phyloP scores from a whole-genome alignment of 1,140 invertebrate species.

The Drosophila pruinosa region DNA sequence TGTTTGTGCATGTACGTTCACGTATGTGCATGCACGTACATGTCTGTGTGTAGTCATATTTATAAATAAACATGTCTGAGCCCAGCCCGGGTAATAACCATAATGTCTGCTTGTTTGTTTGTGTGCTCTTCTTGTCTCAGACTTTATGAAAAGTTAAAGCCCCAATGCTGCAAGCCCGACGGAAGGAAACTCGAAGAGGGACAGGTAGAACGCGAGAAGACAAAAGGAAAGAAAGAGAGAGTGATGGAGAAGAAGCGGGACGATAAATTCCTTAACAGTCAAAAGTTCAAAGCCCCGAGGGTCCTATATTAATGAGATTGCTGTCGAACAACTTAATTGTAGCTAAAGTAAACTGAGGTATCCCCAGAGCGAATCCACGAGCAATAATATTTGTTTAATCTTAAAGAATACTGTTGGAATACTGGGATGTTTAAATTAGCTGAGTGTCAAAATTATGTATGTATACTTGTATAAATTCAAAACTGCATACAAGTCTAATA shows the following conservation, averaged over 20 bases:
- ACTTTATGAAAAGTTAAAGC: conserved; percentile 45
- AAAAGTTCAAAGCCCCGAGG: conserved; percentile 18
- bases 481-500: too few relatives aligned
- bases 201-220: neutral
- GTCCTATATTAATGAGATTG: conserved; percentile 8
- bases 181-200: neutral
- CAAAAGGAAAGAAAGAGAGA: neutral
- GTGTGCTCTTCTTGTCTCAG: conserved; percentile 48
- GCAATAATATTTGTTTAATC: neutral
- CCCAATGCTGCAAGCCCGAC: neutral
- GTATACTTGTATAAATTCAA: too few relatives aligned
- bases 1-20: neutral
- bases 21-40: neutral
- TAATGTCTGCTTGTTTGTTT: conserved; percentile 49
- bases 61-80: conserved; percentile 71
- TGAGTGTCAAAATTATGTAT: neutral
- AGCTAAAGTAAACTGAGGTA: neutral
- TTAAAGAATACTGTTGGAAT: neutral
- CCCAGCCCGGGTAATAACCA: conserved; percentile 49
- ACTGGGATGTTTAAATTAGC: too few relatives aligned
- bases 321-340: neutral
- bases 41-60: conserved; percentile 23
- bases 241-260: neutral
- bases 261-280: neutral
- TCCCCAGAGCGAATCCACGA: neutral